These are phyloP conservation scores for Bombycilla garrulus DNA, from an alignment of 2,113 vertebrate species.

Conservation along the genomic window DNA sequence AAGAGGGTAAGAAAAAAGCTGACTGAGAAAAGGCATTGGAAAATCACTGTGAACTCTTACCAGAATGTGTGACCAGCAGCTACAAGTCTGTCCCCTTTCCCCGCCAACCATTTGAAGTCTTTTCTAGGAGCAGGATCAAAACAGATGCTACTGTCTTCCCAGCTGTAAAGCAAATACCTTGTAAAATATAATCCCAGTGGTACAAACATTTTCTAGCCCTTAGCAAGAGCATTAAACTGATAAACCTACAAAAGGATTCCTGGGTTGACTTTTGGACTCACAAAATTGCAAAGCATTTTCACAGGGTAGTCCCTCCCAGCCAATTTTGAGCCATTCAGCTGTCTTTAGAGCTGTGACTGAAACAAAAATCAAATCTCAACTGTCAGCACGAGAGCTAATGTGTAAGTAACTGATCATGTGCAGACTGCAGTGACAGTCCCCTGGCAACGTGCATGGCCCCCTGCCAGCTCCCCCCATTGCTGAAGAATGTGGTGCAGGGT, in stretches of 20 bases:
- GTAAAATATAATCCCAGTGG: not conserved
- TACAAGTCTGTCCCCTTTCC: not conserved
- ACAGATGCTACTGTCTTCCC: not conserved
- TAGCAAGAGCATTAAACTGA: not conserved
- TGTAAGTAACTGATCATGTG: not conserved
- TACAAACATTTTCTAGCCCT: not conserved
- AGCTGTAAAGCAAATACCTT: not conserved
- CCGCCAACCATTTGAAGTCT: not conserved
- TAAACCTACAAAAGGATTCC: not conserved
- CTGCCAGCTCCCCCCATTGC: not conserved
- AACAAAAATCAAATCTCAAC: not conserved
- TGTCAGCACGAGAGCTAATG: not conserved
- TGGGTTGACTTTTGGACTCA: conserved; percentile 15
- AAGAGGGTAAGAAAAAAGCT: not conserved
- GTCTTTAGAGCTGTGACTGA: not conserved
- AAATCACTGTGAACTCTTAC: not conserved
- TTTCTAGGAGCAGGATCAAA: not conserved
- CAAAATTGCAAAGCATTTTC: not conserved
- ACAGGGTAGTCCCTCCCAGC: not conserved
- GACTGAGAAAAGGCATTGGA: not conserved
- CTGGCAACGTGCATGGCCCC: not conserved
- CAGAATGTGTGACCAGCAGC: not conserved
- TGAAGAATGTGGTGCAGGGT: not conserved
- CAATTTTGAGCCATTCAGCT: not conserved
- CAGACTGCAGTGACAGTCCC: not conserved